Evolutionary conservation across 2,888 invertebrate species (phyloP), one percentile per base, ranked within the genome.

Genomic region (Tetrapedia diversipes): DNA sequence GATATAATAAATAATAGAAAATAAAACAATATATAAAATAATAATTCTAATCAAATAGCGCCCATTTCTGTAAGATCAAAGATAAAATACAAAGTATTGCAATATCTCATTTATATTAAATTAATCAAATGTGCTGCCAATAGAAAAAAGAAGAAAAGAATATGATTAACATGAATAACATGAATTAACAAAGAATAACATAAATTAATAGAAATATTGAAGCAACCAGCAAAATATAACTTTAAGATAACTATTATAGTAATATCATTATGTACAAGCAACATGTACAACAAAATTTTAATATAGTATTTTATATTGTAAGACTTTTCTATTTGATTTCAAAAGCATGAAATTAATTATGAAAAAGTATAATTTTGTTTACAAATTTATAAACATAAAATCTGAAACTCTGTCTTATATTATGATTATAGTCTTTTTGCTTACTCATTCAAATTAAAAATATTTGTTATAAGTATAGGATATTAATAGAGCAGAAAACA

Each of bases 141-240:
- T 39, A 51, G 29, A 1, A 59, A 29, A 60, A 6, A n/a, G 14
- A 43, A 22, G n/a, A n/a, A n/a, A n/a, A n/a, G n/a, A n/a, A n/a
- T n/a, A n/a, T n/a, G n/a, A n/a, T n/a, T n/a, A n/a, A n/a, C n/a
- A n/a, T n/a, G n/a, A n/a, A n/a, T n/a, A n/a, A n/a, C n/a, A n/a
- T n/a, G n/a, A n/a, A n/a, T n/a, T n/a, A 32, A 65, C 10, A 32
- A 41, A 64, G 22, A 29, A 19, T n/a, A 49, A 4, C 49, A 49
- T 16, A 39, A 41, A 54, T 59, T 51, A 56, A 45, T 61, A 43
- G 49, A 70, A 65, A 41, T 77, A 59, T 65, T 4, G 54, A 56
- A 60, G 45, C 78, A 78, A 78, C 71, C 70, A 77, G 72, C 65
- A 77, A 64, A 72, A 29, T 43, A 59, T 77, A 72, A 72, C 41